Conservation (phyloP, 2,113 vertebrate species). For the Oenanthe oenanthe region DNA sequence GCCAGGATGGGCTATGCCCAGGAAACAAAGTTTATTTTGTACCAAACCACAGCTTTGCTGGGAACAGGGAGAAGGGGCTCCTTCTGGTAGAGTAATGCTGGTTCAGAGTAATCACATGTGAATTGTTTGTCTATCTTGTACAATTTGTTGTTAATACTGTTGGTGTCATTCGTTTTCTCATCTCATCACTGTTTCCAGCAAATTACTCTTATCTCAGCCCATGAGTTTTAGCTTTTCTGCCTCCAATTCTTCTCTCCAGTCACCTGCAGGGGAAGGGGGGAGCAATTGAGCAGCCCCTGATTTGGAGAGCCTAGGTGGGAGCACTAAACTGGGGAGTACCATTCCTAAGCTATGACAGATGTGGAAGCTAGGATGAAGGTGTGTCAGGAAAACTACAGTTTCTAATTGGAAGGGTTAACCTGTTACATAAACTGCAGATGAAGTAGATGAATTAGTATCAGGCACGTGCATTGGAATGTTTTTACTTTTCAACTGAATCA, state of each 20-base stretch:
- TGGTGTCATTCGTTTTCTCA: background rate
- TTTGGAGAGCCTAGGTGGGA: background rate
- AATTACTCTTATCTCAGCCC: background rate
- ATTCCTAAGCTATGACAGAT: background rate
- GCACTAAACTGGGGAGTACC: background rate
- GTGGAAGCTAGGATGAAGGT: background rate
- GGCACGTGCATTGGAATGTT: accelerated
- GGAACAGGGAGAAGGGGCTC: background rate
- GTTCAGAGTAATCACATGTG: background rate
- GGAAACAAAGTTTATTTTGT: background rate
- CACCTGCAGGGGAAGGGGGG: accelerated
- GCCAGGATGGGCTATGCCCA: no score
- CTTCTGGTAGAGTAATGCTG: background rate
- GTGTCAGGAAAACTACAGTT: background rate
- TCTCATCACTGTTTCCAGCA: background rate
- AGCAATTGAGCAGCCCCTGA: background rate
- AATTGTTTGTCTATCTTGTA: background rate
- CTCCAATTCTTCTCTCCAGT: background rate
- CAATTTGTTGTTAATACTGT: background rate
- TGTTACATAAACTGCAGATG: background rate
- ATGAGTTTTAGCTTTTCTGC: background rate
- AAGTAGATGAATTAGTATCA: background rate
- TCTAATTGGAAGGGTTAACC: background rate
- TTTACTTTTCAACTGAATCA: background rate
- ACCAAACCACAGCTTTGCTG: background rate